These are phyloP conservation scores for Drosophila phalerata DNA, from an alignment of 2,888 invertebrate species.

Conservation along the genomic window DNA sequence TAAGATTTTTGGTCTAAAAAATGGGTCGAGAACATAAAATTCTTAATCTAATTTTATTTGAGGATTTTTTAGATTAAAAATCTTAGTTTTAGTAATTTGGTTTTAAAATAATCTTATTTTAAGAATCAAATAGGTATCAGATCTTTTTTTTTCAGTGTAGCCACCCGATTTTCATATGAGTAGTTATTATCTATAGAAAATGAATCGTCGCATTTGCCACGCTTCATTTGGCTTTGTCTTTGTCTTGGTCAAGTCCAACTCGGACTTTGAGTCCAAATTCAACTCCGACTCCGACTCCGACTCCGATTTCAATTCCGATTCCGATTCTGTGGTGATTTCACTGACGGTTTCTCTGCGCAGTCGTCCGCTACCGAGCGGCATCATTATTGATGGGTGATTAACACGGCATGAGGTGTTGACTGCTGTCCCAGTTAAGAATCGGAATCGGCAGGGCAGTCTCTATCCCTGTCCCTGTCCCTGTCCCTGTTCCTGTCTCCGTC, in stretches of 20 bases:
- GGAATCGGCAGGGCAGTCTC: slow-evolving; percentile 1
- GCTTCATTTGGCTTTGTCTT: slow-evolving; percentile 50
- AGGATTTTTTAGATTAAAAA: no score
- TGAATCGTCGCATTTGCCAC: slow-evolving; percentile 70
- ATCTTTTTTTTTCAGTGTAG: no score
- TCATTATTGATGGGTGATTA: slow-evolving; percentile 78
- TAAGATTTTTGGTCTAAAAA: no score
- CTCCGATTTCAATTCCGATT: background rate
- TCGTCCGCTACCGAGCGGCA: slow-evolving; percentile 21
- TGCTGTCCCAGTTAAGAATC: slow-evolving; percentile 38
- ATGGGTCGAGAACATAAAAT: no score
- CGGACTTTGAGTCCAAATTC: no score
- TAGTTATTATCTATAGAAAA: slow-evolving; percentile 41
- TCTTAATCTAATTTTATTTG: no score
- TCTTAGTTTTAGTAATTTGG: no score
- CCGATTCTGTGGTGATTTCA: slow-evolving; percentile 3
- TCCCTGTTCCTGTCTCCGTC: no score
- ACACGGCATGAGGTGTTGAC: slow-evolving; percentile 79
- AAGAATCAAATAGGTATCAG: no score
- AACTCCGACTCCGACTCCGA: no score
- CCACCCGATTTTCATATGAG: slow-evolving; percentile 24
- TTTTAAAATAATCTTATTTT: no score
- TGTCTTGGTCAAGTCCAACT: slow-evolving; percentile 14
- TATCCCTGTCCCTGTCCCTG: background rate
- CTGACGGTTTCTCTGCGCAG: background rate